Conservation (phyloP, 2,888 invertebrate genomes). For the Sesamia inferens region DNA sequence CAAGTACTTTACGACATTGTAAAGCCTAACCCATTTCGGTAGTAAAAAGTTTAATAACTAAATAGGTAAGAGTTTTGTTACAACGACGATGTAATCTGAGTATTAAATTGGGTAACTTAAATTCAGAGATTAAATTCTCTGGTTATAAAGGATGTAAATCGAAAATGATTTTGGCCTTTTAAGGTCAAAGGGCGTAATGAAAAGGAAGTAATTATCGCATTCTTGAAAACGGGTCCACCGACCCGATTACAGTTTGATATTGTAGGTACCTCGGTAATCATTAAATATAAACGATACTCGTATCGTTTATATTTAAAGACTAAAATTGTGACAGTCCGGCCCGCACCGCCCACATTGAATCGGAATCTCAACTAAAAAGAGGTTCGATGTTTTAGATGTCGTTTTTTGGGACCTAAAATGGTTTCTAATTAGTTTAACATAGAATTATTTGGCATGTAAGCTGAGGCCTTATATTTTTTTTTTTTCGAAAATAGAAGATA, state of each 20-base stretch:
- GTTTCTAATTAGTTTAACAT: not conserved
- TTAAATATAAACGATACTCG: no score
- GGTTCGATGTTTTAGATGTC: not conserved
- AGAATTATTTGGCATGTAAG: not conserved
- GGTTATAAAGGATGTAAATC: not conserved
- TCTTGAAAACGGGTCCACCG: not conserved
- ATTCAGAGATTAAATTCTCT: slow-evolving; percentile 18
- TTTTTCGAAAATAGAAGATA: not conserved
- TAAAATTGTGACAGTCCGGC: not conserved
- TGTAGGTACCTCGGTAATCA: not conserved
- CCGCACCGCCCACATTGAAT: not conserved
- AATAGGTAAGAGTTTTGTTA: slow-evolving; percentile 54
- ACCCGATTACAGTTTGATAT: not conserved
- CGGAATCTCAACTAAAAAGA: not conserved
- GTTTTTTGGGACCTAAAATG: not conserved
- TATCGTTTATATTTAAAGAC: not conserved
- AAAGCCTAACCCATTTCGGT: slow-evolving; percentile 71
- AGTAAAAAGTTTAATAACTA: slow-evolving; percentile 67
- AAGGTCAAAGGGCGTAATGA: not conserved
- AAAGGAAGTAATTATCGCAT: not conserved
- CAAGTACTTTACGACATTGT: slow-evolving; percentile 73
- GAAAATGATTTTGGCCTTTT: slow-evolving; percentile 4
- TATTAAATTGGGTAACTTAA: slow-evolving; percentile 36
- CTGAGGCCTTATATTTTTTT: not conserved
- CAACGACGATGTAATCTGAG: slow-evolving; percentile 45